Conservation (phyloP, 92 coral and sea anemone species). For the Epizoanthus illoricatus region DNA sequence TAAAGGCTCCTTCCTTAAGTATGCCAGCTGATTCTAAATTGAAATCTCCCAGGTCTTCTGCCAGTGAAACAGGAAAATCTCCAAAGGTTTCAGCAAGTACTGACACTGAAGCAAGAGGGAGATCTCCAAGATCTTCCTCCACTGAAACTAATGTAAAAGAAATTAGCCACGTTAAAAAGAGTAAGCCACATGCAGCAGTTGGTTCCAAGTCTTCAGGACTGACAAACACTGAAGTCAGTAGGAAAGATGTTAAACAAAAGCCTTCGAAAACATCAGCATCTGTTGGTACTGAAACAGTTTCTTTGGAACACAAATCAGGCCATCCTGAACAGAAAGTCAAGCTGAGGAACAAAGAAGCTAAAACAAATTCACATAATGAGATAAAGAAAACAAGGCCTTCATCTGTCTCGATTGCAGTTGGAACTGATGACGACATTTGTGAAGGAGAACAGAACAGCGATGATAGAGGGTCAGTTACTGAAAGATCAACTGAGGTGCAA, state of each 20-base stretch:
- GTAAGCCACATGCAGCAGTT: not conserved
- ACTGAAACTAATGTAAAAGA: constrained; percentile 5
- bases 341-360: constrained; percentile 8
- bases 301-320: not conserved
- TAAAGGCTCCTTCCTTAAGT: not conserved
- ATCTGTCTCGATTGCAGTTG: constrained; percentile 69
- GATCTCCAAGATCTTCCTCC: not conserved
- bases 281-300: constrained; percentile 15
- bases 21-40: not conserved
- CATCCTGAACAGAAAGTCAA: constrained; percentile 32
- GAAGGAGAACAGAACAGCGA: constrained; percentile 35
- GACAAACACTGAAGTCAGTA: not conserved
- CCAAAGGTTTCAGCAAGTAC: not conserved
- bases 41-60: not conserved
- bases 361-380: constrained; percentile 7
- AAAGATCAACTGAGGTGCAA: constrained; percentile 36
- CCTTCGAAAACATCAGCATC: constrained; percentile 18
- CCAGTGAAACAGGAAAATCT: not conserved
- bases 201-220: not conserved
- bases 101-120: not conserved
- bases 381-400: constrained; percentile 43
- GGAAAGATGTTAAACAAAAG: constrained; percentile 15
- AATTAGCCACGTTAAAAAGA: constrained; percentile 1
- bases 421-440: constrained; percentile 55
- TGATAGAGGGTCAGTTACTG: constrained; percentile 27